Base-by-base conservation (phyloP, 2,888 invertebrate species). In the Drosophila siamana region DNA sequence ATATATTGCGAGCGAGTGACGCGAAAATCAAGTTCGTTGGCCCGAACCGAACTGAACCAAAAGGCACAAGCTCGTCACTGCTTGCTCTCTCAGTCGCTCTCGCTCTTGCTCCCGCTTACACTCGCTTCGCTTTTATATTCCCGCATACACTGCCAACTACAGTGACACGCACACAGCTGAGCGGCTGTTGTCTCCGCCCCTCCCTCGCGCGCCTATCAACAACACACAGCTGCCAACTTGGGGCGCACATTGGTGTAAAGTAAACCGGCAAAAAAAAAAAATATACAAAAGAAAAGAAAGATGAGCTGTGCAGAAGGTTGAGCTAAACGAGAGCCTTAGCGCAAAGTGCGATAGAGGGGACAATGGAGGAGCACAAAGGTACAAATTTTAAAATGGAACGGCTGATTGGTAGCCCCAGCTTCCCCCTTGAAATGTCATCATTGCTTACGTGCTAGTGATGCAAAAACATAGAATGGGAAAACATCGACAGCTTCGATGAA, bases 21-120 rank as follows among this genome's bases (percentile, higher is more conserved):
- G 86, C 71, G 79, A 79, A 79, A 81, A 84, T 74, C 86, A 88
- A 89, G 89, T 88, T 89, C 89, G 89, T 90, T 90, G 90, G 90
- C 89, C 89, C 54, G 54, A 54, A 54, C 33, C 22, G 30, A 30
- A 33, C 78, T n/a, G 80, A 80, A 79, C 83, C 78, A 79, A 79
- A 80, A 66, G 61, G 40, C 76, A 62, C 16, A 54, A 51, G 52
- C 65, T 36, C 50, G 55, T 61, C 51, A 30, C 15, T 13, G 16
- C 56, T 28, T 33, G 38, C 63, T 52, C 48, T 41, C 55, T 66
- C 55, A 38, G 48, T 50, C 54, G 33, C 61, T 33, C 30, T 26
- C 28, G 33, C 40, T 16, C 28, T 40, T 47, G 43, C 54, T 19
- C 15, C 40, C 22, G 22, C 61, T 38, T 22, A 11, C 46, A 28